These are phyloP conservation scores for Simalia tracyae DNA, from an alignment of 2,797 vertebrate species.

Conservation along the genomic window DNA sequence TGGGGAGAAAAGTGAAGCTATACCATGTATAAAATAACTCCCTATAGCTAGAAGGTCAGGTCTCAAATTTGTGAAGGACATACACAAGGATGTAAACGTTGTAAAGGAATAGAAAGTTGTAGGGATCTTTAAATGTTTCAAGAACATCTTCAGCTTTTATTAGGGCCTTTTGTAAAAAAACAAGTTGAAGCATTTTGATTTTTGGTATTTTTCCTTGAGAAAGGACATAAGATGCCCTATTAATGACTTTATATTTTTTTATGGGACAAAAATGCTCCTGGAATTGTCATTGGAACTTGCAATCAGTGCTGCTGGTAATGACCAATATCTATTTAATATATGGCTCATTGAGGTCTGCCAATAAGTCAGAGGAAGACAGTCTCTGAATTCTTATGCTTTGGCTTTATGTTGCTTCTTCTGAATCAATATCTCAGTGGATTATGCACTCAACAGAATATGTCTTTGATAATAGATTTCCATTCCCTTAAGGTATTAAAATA, in stretches of 20 bases:
- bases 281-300: constrained; percentile 37
- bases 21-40: background rate
- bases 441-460: background rate
- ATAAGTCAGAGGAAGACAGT: constrained; percentile 35
- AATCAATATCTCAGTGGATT: constrained; percentile 21
- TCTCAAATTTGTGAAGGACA: background rate
- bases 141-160: constrained; percentile 31
- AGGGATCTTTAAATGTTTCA: constrained; percentile 38
- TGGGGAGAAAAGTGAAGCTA: too few relatives aligned
- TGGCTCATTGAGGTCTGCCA: constrained; percentile 16
- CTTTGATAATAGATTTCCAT: background rate
- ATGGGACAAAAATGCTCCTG: background rate
- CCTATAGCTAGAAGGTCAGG: background rate
- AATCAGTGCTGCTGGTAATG: constrained; percentile 14
- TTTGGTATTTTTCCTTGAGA: constrained; percentile 39
- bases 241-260: constrained; percentile 18
- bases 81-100: background rate
- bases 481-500: background rate
- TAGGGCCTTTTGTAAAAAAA: constrained; percentile 31
- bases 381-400: constrained; percentile 17
- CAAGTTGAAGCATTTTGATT: constrained; percentile 48
- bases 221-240: constrained; percentile 39
- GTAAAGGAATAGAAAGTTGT: background rate
- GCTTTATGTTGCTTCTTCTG: constrained; percentile 3
- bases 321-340: constrained; percentile 41